A percentile compares a stretch with the other conserved stretches of the same genome.
Evolutionary conservation across 2,113 vertebrate species (phyloP).

Genomic region (Sterna hirundo): DNA sequence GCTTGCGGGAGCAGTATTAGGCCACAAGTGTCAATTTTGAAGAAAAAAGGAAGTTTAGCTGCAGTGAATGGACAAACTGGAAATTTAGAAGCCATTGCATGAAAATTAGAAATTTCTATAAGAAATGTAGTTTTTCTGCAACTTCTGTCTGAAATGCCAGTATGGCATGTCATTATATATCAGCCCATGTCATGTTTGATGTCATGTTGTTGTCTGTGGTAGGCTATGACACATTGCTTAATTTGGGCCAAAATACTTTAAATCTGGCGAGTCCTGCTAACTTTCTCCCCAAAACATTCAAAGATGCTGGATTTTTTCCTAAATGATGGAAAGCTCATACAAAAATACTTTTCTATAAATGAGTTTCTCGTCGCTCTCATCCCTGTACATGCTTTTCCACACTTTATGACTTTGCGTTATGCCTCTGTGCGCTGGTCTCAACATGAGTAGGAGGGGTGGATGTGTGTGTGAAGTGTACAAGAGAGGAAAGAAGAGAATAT

Average conservation of each 20-base stretch:
- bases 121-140: not conserved
- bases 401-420: not conserved
- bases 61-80: not conserved
- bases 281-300: not conserved
- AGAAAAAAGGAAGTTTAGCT: not conserved
- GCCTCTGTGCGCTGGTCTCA: not conserved
- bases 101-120: not conserved
- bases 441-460: not conserved
- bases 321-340: not conserved
- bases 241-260: slow-evolving; percentile 5
- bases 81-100: not conserved
- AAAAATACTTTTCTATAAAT: not conserved
- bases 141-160: not conserved
- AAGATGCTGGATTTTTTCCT: not conserved
- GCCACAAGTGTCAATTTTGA: not conserved
- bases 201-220: not conserved
- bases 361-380: not conserved
- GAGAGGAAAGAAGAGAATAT: not conserved
- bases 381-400: not conserved
- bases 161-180: not conserved
- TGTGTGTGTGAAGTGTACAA: not conserved
- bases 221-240: not conserved
- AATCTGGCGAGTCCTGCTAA: not conserved
- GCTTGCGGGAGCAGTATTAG: not conserved
- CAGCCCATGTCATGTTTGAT: not conserved